Evolutionary conservation across 2,113 vertebrate genomes (phyloP), one percentile per base, ranked within the genome.

Genomic region (Toxotes jaculatrix): DNA sequence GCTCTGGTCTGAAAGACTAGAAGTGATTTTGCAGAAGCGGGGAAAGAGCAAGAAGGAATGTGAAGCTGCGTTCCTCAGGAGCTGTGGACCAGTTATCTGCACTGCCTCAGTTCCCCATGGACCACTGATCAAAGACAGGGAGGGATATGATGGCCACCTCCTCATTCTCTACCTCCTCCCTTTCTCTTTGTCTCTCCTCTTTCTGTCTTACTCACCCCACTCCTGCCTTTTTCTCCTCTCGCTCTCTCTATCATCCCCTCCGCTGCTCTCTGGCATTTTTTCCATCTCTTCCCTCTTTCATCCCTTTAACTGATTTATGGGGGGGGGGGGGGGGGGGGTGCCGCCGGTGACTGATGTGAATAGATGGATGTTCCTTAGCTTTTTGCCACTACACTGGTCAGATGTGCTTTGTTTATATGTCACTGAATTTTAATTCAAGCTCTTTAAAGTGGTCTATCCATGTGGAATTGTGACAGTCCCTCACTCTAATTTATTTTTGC

Each of bases 81-180:
- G 86, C 78, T 82, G 72, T 92, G 84, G 82, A 91, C 79, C 88
- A 89, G 82, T 65, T 82, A 73, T 89, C 89, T 74, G 76, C 75
- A 51, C 82, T 66, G 83, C 68, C 75, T 84, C 79, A 9, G 75
- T 77, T 81, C 73, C 82, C 88, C 70, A 92, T 84, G 91, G 91
- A 73, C 87, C 87, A 82, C 69, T 89, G 91, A 94, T 94, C 91
- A 95, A 94, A 94, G 91, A 72, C 74, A 23, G 64, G 49, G 62
- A 84, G 79, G 74, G 74, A 74, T 76, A 75, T 19, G 66, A 88
- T n/a, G 65, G 70, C 84, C 79, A 85, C 74, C 80, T 73, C 66
- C 77, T 91, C 83, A 70, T 72, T 80, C 74, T 74, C 74, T 84
- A 69, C 71, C 80, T 77, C 74, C 67, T 80, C 74, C 80, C 27